phyloP scores from a whole-genome alignment of 2,888 invertebrate genomes.

The Meganola albula region DNA sequence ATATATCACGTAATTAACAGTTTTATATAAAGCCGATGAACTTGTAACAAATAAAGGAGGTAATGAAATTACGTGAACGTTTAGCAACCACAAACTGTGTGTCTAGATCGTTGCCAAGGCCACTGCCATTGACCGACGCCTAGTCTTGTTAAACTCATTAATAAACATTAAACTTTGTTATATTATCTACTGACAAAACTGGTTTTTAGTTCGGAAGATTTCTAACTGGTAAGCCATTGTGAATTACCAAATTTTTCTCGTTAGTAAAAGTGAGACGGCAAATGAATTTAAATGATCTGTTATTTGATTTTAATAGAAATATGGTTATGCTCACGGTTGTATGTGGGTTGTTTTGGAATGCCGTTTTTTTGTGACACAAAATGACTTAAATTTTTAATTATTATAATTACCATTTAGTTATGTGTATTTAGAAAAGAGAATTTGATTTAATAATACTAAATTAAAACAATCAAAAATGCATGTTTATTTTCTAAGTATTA shows the following conservation, averaged over 20 bases:
- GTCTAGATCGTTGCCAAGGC: constrained; percentile 39
- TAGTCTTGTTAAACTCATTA: constrained; percentile 39
- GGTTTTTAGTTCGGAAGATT: constrained; percentile 17
- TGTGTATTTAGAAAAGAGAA: too few relatives aligned
- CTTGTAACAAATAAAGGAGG: constrained; percentile 3
- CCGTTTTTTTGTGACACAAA: constrained; percentile 6
- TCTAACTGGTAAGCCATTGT: constrained; percentile 8
- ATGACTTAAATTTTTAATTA: too few relatives aligned
- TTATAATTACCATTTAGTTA: too few relatives aligned
- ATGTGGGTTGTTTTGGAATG: constrained; percentile 17
- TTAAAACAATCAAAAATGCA: too few relatives aligned
- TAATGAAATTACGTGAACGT: constrained; percentile 19
- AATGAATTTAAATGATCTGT: constrained; percentile 12
- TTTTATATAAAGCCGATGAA: background rate
- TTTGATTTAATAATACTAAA: too few relatives aligned
- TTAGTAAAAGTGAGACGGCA: constrained; percentile 10
- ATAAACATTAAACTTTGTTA: constrained; percentile 46
- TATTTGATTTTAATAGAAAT: constrained; percentile 14
- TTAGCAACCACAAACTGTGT: constrained; percentile 21
- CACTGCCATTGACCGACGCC: constrained; percentile 41
- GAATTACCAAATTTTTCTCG: constrained; percentile 6
- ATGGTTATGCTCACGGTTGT: constrained; percentile 16
- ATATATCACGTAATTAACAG: too few relatives aligned
- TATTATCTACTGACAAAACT: constrained; percentile 25
- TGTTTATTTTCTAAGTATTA: too few relatives aligned